Evolutionary conservation across 2,797 vertebrate genomes (phyloP).

Genomic region (Bryconaethiops microstoma): DNA sequence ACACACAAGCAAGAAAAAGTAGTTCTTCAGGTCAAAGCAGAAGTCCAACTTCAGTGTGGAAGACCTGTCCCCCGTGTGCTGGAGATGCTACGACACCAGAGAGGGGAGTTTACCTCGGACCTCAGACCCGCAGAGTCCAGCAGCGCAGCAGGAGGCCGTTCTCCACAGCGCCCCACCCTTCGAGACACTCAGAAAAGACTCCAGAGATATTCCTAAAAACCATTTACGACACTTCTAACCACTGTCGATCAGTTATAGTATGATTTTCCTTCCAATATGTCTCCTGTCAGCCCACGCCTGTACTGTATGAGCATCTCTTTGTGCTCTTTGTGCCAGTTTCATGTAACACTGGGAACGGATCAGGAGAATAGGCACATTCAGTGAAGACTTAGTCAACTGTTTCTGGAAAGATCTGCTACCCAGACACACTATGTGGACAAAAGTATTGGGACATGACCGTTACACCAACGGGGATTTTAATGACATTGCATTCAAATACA

Average conservation of each 20-base stretch:
- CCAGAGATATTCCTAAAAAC: no score
- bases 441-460: no score
- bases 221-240: no score
- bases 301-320: neutral
- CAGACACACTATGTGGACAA: no score
- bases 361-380: neutral
- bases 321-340: neutral
- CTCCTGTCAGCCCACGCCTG: no score
- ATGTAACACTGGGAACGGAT: neutral
- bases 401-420: conserved; percentile 26
- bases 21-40: neutral
- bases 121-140: conserved; percentile 27
- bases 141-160: conserved; percentile 52
- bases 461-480: no score
- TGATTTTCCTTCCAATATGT: no score
- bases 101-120: conserved; percentile 9
- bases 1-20: neutral
- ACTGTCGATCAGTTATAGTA: no score
- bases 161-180: conserved; percentile 33
- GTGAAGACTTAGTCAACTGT: neutral
- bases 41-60: conserved; percentile 14
- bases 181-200: neutral
- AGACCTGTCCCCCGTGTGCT: conserved; percentile 42
- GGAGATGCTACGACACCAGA: conserved; percentile 47
- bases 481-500: no score